Evolutionary conservation across 2,113 vertebrate species (phyloP).

Genomic region (Aegotheles bennettii): DNA sequence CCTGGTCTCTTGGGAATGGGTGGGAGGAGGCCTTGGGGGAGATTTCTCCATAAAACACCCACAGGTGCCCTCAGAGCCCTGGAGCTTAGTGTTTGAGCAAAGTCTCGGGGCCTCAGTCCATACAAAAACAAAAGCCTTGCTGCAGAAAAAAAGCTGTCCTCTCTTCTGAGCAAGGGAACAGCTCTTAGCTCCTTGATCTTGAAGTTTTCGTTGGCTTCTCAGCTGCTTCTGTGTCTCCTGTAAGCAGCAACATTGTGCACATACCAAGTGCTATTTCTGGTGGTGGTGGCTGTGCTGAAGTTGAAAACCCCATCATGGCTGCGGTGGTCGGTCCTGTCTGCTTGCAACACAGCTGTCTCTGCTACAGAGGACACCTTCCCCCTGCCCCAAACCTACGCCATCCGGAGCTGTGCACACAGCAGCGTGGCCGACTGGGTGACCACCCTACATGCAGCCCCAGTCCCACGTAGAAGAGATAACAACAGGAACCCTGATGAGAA

Average conservation of each 20-base stretch:
- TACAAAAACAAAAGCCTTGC: background rate
- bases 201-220: background rate
- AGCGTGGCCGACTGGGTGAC: fast-evolving
- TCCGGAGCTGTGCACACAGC: background rate
- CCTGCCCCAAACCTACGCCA: fast-evolving
- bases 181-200: background rate
- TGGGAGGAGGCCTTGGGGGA: background rate
- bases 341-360: background rate
- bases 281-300: fast-evolving
- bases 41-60: background rate
- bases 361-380: background rate
- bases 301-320: background rate
- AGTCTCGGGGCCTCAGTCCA: background rate
- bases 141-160: background rate
- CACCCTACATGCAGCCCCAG: fast-evolving
- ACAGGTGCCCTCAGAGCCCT: background rate
- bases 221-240: background rate
- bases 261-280: background rate
- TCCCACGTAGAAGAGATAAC: fast-evolving
- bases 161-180: background rate
- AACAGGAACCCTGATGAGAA: background rate
- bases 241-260: fast-evolving
- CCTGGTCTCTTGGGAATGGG: background rate
- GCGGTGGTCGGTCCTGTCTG: fast-evolving
- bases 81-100: background rate